Evolutionary conservation across 2,113 vertebrate species (phyloP), one percentile per base, ranked within the genome.

Genomic region (Neolamprologus caudopunctatus): DNA sequence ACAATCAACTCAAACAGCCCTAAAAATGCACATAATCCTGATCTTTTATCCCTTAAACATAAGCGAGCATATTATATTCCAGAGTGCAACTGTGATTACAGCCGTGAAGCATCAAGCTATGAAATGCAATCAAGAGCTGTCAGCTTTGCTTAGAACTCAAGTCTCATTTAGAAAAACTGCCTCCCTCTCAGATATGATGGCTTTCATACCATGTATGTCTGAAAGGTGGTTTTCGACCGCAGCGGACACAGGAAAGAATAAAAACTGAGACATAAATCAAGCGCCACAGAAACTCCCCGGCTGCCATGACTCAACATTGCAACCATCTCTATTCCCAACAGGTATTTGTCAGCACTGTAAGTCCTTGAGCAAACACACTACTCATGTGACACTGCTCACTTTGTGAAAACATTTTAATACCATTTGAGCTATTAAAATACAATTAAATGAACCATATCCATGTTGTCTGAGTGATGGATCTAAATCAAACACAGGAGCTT

Each of bases 311-410:
- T 87, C 86, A 91, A 84, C 87, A 87, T 19, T 26, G 85, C 85
- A 87, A 75, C 83, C 82, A 31, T 85, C 82, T 87, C 84, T 63
- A 68, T 84, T 78, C 66, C 88, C 82, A 66, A 88, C 86, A 71
- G 45, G 53, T 61, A 1, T 91, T 80, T 89, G 83, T 83, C 89
- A 83, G 88, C 53, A 31, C 83, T 28, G 12, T 13, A 13, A 53
- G 88, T 55, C 90, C 87, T 85, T 86, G 63, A 86, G 53, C 61
- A 92, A 92, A 91, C 19, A 85, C 40, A 53, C 57, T 19, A 88
- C 82, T 84, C 35, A 61, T 63, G 21, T 83, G 78, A 79, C 85
- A 81, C 80, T 42, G 83, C 85, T 92, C 86, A 71, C 51, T 86
- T 86, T 53, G 45, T 8, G 33, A 63, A 35, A 87, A 89, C 78